These are phyloP conservation scores for Leucoraja erinaceus DNA, from an alignment of 2,113 vertebrate species.

Conservation along the genomic window DNA sequence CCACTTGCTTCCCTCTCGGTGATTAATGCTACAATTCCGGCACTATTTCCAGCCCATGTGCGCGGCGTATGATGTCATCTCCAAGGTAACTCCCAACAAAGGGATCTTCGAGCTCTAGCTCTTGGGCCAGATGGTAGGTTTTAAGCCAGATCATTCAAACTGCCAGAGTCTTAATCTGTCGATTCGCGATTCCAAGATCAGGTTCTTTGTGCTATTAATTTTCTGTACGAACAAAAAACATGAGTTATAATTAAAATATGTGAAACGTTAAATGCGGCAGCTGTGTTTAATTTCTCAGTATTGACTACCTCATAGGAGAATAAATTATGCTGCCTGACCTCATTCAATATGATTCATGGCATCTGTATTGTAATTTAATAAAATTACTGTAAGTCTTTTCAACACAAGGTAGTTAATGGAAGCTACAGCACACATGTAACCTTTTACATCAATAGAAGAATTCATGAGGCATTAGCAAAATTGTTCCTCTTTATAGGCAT, in stretches of 20 bases:
- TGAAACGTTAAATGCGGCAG: conserved; percentile 25
- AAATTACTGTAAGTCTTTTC: conserved; percentile 46
- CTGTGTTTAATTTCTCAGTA: conserved; percentile 36
- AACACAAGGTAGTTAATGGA: conserved; percentile 44
- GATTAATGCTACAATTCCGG: conserved; percentile 18
- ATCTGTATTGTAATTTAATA: conserved; percentile 46
- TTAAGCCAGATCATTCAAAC: conserved; percentile 6
- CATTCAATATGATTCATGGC: conserved; percentile 41
- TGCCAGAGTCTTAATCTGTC: conserved; percentile 16
- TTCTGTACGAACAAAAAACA: conserved; percentile 33
- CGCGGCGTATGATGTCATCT: conserved; percentile 9
- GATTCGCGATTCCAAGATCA: conserved; percentile 13
- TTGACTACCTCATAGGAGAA: conserved; percentile 37
- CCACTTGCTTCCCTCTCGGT: background rate
- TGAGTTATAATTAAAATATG: conserved; percentile 37
- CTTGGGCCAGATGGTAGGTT: conserved; percentile 1
- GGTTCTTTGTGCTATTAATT: conserved; percentile 34
- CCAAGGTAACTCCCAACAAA: background rate
- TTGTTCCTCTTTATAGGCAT: conserved; percentile 47
- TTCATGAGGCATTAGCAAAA: conserved; percentile 45
- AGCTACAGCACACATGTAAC: conserved; percentile 40
- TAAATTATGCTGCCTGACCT: conserved; percentile 39
- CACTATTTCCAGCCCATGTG: background rate
- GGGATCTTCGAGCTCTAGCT: background rate
- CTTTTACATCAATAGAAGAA: conserved; percentile 45